These are phyloP conservation scores for Gobio gobio DNA, from an alignment of 2,113 vertebrate genomes.

Conservation along the genomic window DNA sequence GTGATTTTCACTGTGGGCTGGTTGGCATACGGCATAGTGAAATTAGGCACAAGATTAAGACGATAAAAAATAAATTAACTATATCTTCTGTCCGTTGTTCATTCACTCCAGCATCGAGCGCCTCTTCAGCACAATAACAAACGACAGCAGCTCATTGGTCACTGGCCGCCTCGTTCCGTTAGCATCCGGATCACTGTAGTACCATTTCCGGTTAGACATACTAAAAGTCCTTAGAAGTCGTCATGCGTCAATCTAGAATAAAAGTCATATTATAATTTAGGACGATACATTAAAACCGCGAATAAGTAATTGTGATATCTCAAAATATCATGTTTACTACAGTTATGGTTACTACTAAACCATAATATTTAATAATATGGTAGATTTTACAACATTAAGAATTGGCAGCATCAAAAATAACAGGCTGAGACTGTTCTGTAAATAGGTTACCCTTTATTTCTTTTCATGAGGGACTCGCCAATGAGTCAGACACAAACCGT, in stretches of 20 bases:
- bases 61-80: not conserved
- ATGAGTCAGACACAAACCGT: conserved; percentile 2
- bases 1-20: conserved; percentile 96
- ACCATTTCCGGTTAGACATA: not conserved
- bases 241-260: not conserved
- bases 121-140: conserved; percentile 19
- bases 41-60: not conserved
- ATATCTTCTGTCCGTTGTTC: not conserved
- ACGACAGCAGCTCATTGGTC: conserved; percentile 1
- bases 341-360: not conserved
- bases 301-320: not conserved
- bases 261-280: not conserved
- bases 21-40: conserved; percentile 94
- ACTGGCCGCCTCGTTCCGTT: not conserved
- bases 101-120: not conserved
- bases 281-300: not conserved
- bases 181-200: not conserved
- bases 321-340: not conserved
- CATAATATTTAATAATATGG: not conserved
- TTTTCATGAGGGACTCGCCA: not conserved
- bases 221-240: not conserved
- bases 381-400: not conserved
- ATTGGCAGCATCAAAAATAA: not conserved
- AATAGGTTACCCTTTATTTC: conserved; percentile 7
- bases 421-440: not conserved